Evolutionary conservation across 1,140 invertebrate genomes (phyloP).

Genomic region (Chironomus tepperi): DNA sequence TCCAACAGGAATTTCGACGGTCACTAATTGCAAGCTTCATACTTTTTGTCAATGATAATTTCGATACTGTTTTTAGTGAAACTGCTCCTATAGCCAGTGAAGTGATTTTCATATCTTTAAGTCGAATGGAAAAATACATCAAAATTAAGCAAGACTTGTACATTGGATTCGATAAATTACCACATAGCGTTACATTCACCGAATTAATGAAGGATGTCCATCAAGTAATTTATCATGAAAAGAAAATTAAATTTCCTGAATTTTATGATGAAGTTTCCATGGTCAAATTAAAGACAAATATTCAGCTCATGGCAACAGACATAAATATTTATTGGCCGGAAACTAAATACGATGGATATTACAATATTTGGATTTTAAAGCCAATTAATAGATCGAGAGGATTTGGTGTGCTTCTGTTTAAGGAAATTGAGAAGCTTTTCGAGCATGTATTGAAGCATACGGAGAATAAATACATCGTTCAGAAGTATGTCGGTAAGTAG

Average conservation of each 20-base stretch:
- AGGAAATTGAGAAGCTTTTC: constrained; percentile 53
- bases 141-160: constrained; percentile 40
- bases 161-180: not conserved
- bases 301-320: constrained; percentile 48
- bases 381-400: constrained; percentile 79
- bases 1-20: constrained; percentile 54
- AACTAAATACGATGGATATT: constrained; percentile 61
- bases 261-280: constrained; percentile 41
- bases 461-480: constrained; percentile 70
- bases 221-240: constrained; percentile 43
- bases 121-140: constrained; percentile 46
- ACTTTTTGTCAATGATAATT: constrained; percentile 57
- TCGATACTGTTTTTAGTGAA: constrained; percentile 39
- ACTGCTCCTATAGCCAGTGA: constrained; percentile 43
- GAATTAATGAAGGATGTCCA: not conserved
- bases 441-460: constrained; percentile 47
- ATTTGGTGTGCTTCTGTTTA: constrained; percentile 62
- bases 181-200: not conserved
- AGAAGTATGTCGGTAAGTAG: constrained; percentile 81
- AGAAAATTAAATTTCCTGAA: constrained; percentile 32
- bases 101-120: constrained; percentile 48
- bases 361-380: constrained; percentile 90
- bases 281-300: constrained; percentile 43
- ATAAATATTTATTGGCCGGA: constrained; percentile 54
- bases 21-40: constrained; percentile 75